Evolutionary conservation across 2,888 invertebrate genomes (phyloP).

Genomic region (Lottia scabra): DNA sequence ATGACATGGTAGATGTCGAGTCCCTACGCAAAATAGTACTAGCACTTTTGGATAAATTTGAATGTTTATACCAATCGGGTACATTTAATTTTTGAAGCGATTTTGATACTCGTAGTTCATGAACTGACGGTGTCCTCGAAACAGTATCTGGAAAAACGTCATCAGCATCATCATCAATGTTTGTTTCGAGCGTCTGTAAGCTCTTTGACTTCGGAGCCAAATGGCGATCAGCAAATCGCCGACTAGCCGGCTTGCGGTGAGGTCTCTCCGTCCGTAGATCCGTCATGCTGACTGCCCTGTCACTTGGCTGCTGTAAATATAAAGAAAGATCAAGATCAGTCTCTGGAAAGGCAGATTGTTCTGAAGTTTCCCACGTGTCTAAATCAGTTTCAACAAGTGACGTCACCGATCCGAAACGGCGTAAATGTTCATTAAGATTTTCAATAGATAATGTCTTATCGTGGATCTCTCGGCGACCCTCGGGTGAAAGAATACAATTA

Average conservation of each 20-base stretch:
- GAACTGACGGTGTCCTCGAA: constrained; percentile 85
- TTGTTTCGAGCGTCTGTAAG: constrained; percentile 57
- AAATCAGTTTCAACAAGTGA: constrained; percentile 58
- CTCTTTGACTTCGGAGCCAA: constrained; percentile 57
- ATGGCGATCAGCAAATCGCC: constrained; percentile 55
- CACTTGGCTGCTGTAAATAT: constrained; percentile 46
- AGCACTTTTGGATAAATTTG: constrained; percentile 58
- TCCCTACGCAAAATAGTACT: constrained; percentile 56
- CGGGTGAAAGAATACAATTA: constrained; percentile 58
- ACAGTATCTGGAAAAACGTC: constrained; percentile 37
- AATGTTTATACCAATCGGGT: constrained; percentile 90
- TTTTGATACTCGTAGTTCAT: constrained; percentile 92
- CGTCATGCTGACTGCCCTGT: constrained; percentile 60
- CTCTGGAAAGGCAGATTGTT: constrained; percentile 40
- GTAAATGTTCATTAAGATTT: constrained; percentile 41
- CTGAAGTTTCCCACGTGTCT: constrained; percentile 48
- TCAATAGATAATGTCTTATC: constrained; percentile 56
- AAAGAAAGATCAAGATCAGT: constrained; percentile 54
- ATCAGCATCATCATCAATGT: constrained; percentile 50
- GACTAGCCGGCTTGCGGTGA: constrained; percentile 45
- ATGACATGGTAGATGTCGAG: constrained; percentile 54
- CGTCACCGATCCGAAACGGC: constrained; percentile 46
- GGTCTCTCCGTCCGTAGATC: constrained; percentile 44
- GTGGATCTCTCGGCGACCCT: constrained; percentile 49
- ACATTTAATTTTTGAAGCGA: constrained; percentile 93